These are phyloP conservation scores for Andrena haemorrhoa DNA, from an alignment of 2,888 invertebrate genomes.

Conservation along the genomic window DNA sequence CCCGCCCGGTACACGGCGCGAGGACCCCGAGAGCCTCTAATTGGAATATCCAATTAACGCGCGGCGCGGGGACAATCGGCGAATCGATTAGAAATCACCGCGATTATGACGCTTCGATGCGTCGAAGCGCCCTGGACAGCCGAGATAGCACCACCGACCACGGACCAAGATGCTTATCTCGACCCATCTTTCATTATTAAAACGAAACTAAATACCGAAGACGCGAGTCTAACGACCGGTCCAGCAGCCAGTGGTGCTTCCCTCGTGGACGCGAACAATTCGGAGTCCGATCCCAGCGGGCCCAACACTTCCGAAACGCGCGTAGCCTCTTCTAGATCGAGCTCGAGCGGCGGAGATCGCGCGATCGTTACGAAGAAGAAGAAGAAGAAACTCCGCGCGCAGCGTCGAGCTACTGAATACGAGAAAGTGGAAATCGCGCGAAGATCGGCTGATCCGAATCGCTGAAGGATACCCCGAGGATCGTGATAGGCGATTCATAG, in stretches of 20 bases:
- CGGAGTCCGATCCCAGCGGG: neutral
- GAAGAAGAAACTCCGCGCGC: neutral
- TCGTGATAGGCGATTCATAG: neutral
- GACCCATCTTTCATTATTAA: constrained; percentile 82
- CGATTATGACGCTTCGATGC: constrained; percentile 79
- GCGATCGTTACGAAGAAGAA: neutral
- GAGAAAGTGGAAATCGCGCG: neutral
- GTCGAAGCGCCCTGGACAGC: constrained; percentile 70
- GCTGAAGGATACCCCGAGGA: neutral
- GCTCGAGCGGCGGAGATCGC: neutral
- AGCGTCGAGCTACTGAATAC: neutral
- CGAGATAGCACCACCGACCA: constrained; percentile 48
- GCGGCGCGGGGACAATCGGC: constrained; percentile 77
- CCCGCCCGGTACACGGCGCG: constrained; percentile 25
- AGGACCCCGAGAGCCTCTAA: constrained; percentile 59
- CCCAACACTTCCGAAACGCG: neutral
- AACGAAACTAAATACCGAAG: constrained; percentile 82
- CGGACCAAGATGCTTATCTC: constrained; percentile 74
- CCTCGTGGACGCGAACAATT: neutral
- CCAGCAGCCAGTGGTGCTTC: constrained; percentile 74
- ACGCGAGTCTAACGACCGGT: constrained; percentile 78
- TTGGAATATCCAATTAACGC: constrained; percentile 80
- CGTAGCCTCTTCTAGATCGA: neutral
- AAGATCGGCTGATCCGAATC: neutral
- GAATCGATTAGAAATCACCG: constrained; percentile 82